Percentiles rank a stretch among this genome's conserved stretches.
These are phyloP conservation scores for Turdus rufiventris DNA, from an alignment of 2,113 vertebrate species.

Conservation along the genomic window DNA sequence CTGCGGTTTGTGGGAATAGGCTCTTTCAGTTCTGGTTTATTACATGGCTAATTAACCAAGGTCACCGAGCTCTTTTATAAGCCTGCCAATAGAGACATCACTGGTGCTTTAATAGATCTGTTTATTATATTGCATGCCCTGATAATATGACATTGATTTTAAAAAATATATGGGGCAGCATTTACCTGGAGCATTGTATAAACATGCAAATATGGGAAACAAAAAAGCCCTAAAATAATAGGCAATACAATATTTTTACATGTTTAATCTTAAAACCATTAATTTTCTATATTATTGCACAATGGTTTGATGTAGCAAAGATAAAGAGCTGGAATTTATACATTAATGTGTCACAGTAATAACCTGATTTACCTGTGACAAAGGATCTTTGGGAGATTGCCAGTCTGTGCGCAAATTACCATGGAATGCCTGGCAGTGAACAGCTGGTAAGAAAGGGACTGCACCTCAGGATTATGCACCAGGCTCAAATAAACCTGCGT, in stretches of 20 bases:
- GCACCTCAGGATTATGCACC: not conserved
- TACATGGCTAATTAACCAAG: conserved; percentile 77
- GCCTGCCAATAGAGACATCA: conserved; percentile 63
- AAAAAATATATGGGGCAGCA: not conserved
- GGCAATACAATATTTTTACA: not conserved
- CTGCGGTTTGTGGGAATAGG: conserved; percentile 68
- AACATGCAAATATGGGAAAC: not conserved
- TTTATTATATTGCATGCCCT: conserved; percentile 43
- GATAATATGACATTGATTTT: not conserved
- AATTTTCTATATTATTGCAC: not conserved
- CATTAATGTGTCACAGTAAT: not conserved
- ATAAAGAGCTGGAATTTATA: not conserved
- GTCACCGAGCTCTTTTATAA: conserved; percentile 64
- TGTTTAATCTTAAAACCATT: not conserved
- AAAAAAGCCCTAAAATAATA: not conserved
- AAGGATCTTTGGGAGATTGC: not conserved
- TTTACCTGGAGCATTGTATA: not conserved
- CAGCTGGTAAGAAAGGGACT: not conserved
- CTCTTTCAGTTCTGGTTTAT: conserved; percentile 73
- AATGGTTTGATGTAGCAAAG: not conserved
- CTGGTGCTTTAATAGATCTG: conserved; percentile 42
- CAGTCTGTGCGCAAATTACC: not conserved
- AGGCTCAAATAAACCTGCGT: not conserved
- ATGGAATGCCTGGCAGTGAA: not conserved
- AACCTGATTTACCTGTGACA: not conserved